Evolutionary conservation across 2,797 vertebrate genomes (phyloP).

Genomic region (Hirundo rustica): DNA sequence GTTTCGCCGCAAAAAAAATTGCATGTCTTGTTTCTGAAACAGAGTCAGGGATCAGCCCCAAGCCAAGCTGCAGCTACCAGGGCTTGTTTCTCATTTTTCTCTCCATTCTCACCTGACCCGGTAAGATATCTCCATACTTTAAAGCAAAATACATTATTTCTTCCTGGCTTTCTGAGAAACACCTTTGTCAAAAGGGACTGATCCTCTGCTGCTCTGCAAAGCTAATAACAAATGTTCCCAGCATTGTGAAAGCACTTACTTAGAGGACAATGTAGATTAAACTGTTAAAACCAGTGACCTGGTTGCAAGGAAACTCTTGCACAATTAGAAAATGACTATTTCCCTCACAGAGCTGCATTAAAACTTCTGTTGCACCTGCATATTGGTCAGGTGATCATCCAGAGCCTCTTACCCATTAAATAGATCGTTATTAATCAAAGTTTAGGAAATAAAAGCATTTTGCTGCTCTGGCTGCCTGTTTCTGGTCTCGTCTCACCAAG

Average conservation of each 20-base stretch:
- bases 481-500: background rate
- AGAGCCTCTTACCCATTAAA: background rate
- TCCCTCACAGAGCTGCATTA: background rate
- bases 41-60: background rate
- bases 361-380: background rate
- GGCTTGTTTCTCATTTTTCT: background rate
- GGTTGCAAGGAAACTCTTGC: background rate
- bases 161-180: slow-evolving; percentile 35
- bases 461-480: background rate
- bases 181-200: background rate
- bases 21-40: background rate
- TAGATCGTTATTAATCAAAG: background rate
- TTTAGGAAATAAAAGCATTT: background rate
- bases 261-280: background rate
- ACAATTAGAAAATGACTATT: background rate
- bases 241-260: background rate
- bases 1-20: background rate
- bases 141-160: background rate
- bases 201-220: slow-evolving; percentile 40
- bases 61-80: background rate
- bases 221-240: background rate
- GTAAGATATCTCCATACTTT: background rate
- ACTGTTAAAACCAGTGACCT: background rate
- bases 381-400: background rate
- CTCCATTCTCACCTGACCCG: background rate